Evolutionary conservation across 2,888 invertebrate genomes (phyloP), one percentile per base, ranked within the genome.

Genomic region (Leptopilina myrica): DNA sequence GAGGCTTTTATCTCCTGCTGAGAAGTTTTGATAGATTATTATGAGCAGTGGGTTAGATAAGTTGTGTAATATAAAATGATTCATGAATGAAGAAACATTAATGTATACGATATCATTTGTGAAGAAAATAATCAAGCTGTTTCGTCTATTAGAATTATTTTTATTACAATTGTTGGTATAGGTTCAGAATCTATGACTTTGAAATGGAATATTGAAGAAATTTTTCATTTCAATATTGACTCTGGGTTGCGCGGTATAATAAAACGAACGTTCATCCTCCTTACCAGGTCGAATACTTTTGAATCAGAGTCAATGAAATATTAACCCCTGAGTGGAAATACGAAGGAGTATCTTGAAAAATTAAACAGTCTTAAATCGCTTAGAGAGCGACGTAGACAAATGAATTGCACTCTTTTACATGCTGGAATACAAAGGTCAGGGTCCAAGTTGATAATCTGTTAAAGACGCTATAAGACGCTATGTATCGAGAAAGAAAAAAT

Each of bases 1-100:
- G 26, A 64, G 26, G 26, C 64, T 64, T 64, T 64, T 40, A 64
- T 64, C 40, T 64, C 64, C 26, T 12, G 64, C 62, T 20, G 62
- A 62, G 62, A 62, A 62, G 62, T 62, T 43, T 62, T 62, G 62
- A 62, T 64, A 64, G 64, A 64, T 64, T 40, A 64, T 64, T 40
- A 33, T 64, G 64, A 64, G 64, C 64, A 26, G 64, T 33, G 33
- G 40, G 26, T 64, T 33, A 26, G 26, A 40, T 64, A 64, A 64
- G 64, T 33, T 64, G 26, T 64, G 40, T 33, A 64, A 64, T 40
- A 33, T 33, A 40, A 64, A 33, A 40, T 64, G 64, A 64, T 64
- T 64, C 64, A 64, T 64, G 64, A 64, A 64, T 33, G 64, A 64
- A 40, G 33, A 64, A 64, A 33, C 26, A 2, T 64, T 64, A 40